Evolutionary conservation across 2,113 vertebrate genomes (phyloP), one percentile per base, ranked within the genome.

Genomic region (Numenius arquata): DNA sequence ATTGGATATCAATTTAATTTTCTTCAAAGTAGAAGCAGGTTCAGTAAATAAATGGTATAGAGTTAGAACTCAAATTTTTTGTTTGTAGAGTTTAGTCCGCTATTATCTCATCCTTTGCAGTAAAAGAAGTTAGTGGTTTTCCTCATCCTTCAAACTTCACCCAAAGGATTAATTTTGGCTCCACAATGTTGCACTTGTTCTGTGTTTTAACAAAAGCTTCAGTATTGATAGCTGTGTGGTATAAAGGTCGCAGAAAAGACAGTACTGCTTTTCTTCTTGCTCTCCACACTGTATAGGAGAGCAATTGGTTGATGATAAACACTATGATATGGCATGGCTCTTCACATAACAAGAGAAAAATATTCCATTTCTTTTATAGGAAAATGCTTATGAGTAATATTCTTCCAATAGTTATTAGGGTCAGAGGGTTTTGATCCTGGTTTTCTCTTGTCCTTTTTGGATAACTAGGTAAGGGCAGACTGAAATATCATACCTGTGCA

Each of bases 401-500:
- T 55, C 29, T 90, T 79, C 56, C 32, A 45, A n/a, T 27, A 55
- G 17, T 8, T 92, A 78, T 74, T 45, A 30, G 38, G 6, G 5
- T 21, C 30, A 40, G 22, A 86, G 3, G 3, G 2, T 68, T 95
- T 80, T 89, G 29, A 75, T 71, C 7, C 20, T 29, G 14, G 1
- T 56, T 86, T 85, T 85, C 47, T 58, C 6, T 26, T 32, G 70
- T 62, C 8, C 29, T 43, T 73, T 91, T 25, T 32, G 4, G 25
- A 23, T 61, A 81, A 40, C 34, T 56, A 16, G 16, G 4, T 45
- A 73, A 52, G 3, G 12, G 8, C 8, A 70, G 53, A 40, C 15
- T 85, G 68, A 88, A 68, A 29, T 41, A 53, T 17, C 83, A 23
- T 81, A 93, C 86, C 88, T 93, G 93, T 96, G 61, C 93, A 96